Evolutionary conservation across 2,888 invertebrate species (phyloP).

Genomic region (Meteorus colon): DNA sequence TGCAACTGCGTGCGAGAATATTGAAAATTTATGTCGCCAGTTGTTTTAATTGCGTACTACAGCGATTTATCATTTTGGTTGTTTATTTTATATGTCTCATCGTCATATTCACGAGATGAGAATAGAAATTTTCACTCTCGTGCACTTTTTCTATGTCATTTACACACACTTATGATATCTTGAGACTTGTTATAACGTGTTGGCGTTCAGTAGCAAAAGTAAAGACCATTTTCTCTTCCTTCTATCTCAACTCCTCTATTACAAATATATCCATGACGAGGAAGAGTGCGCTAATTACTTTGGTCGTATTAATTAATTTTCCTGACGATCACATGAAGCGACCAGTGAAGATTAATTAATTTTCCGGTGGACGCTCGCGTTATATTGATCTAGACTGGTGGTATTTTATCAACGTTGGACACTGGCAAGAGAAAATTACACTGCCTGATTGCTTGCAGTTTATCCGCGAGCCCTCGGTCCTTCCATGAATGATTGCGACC

Average conservation of each 20-base stretch:
- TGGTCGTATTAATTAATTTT: conserved; percentile 60
- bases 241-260: conserved; percentile 24
- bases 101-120: conserved; percentile 19
- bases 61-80: conserved; percentile 22
- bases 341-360: conserved; percentile 58
- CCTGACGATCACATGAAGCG: conserved; percentile 53
- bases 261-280: conserved; percentile 28
- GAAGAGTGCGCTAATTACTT: conserved; percentile 54
- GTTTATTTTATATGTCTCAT: conserved; percentile 38
- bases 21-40: conserved; percentile 40
- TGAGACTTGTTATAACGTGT: conserved; percentile 13
- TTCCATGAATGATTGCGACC: conserved; percentile 48
- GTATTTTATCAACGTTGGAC: conserved; percentile 50
- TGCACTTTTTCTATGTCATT: neutral
- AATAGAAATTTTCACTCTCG: conserved; percentile 21
- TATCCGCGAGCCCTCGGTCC: conserved; percentile 42
- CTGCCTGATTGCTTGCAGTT: conserved; percentile 49
- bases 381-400: conserved; percentile 53
- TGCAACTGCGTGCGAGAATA: conserved; percentile 9
- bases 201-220: conserved; percentile 40
- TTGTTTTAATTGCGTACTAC: conserved; percentile 36
- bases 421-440: conserved; percentile 50
- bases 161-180: neutral
- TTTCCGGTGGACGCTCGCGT: conserved; percentile 48
- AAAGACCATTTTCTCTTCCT: neutral